Base-by-base conservation (phyloP, 1,140 invertebrate genomes). In the Carposina sasakii region DNA sequence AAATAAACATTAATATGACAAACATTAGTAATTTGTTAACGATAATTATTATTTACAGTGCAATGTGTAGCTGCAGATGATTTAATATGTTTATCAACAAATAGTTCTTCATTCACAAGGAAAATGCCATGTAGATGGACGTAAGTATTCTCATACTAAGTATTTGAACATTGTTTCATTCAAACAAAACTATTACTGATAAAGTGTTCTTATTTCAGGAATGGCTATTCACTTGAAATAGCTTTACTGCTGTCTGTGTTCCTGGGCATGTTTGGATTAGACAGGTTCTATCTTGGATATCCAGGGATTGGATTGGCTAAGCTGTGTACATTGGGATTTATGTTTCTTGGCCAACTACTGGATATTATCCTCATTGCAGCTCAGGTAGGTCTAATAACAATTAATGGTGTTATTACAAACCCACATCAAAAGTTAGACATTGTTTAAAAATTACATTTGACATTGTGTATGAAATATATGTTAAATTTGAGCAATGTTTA, bases 251-350 rank as follows among this genome's bases (percentile, higher is more conserved):
- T 99, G 0, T 99, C 97, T 1, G 93, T 99, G 34, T 99, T 99
- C 70, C 84, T 96, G 34, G 97, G 97, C 20, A 97, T 98, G 94
- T 97, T 99, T 87, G 98, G 98, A n/a, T 89, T 95, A 12, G 98
- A 99, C 78, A 87, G 98, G 54, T 98, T 99, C 81, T 99, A 99
- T 73, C 86, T 99, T 2, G 98, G 98, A 13, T 99, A 99, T 83
- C 95, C 96, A 39, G 97, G 96, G 16, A 90, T 99, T 53, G 97
- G 97, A 1, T 83, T 99, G 36, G 88, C 98, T 5, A 99, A 99
- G 81, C 89, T 99, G 57, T 96, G 96, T 71, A 99, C 97, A 0
- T 85, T 99, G 20, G 98, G 98, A 4, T 98, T 98, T 70, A 92
- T 99, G 88, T 98, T 99, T 71, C 84, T 99, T n/a, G 96, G 95